Evolutionary conservation across 2,113 vertebrate species (phyloP).

Genomic region (Euleptes europaea): DNA sequence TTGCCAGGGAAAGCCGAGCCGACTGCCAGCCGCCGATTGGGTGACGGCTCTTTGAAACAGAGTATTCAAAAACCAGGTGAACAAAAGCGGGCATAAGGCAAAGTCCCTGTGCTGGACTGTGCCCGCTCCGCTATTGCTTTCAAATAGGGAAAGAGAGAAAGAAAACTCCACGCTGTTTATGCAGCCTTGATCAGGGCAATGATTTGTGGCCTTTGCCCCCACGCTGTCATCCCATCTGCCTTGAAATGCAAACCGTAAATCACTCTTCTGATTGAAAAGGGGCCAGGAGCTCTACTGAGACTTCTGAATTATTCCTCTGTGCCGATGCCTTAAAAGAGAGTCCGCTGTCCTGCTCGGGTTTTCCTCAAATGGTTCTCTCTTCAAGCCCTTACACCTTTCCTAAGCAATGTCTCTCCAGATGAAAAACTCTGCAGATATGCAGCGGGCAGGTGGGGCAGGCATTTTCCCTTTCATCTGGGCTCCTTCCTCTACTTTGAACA

Average conservation of each 20-base stretch:
- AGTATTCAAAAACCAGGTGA: background rate
- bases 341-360: conserved; percentile 4
- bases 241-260: background rate
- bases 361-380: background rate
- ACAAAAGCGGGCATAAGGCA: background rate
- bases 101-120: background rate
- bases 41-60: fast-evolving
- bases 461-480: background rate
- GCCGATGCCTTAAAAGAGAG: conserved; percentile 13
- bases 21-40: conserved; percentile 9
- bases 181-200: conserved; percentile 14
- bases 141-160: background rate
- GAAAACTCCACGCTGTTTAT: background rate
- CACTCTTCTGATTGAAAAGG: conserved; percentile 16
- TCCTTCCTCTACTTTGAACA: background rate
- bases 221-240: background rate
- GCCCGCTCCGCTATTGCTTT: background rate
- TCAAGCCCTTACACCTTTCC: background rate
- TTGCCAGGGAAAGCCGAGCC: conserved; percentile 47
- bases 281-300: conserved; percentile 25
- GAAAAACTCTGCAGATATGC: background rate
- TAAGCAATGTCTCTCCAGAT: background rate
- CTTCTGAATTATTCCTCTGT: conserved; percentile 42
- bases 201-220: background rate
- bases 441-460: background rate